phyloP scores from a whole-genome alignment of 1,140 invertebrate genomes.

The Holcopasites calliopsidis region DNA sequence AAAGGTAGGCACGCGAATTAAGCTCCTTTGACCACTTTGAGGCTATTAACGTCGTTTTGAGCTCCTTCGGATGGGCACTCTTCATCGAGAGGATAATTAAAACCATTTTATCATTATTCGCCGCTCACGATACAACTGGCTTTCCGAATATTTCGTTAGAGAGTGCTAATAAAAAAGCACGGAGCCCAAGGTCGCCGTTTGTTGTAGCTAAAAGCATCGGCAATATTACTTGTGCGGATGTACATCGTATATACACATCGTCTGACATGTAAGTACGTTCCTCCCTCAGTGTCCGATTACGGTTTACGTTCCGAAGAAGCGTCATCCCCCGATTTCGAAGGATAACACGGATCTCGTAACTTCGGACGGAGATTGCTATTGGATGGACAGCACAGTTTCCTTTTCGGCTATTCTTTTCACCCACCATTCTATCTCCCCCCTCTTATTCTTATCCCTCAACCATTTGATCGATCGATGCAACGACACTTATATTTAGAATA shows the following conservation, averaged over 20 bases:
- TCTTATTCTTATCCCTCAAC: too few species aligned
- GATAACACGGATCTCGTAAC: conserved; percentile 26
- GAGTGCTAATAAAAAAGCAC: conserved; percentile 27
- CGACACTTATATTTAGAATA: not conserved
- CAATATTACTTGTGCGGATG: too few species aligned
- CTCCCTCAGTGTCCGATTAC: conserved; percentile 49
- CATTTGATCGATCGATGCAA: not conserved
- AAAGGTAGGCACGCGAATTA: conserved; percentile 20
- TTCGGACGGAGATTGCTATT: conserved; percentile 31
- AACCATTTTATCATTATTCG: too few species aligned
- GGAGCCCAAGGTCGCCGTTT: conserved; percentile 45
- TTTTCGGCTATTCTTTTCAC: conserved; percentile 9
- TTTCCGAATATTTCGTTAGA: too few species aligned
- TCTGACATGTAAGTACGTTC: too few species aligned
- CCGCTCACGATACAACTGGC: too few species aligned
- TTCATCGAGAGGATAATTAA: not conserved
- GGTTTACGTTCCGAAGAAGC: conserved; percentile 32
- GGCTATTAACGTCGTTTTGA: conserved; percentile 49
- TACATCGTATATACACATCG: too few species aligned
- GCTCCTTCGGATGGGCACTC: conserved; percentile 14
- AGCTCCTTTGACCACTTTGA: conserved; percentile 51
- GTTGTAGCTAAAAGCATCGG: conserved; percentile 57
- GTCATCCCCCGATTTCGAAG: conserved; percentile 47
- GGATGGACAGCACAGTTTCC: conserved; percentile 33
- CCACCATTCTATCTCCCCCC: not conserved